Evolutionary conservation across 1,140 invertebrate species (phyloP).

Genomic region (Drosophila saltans): DNA sequence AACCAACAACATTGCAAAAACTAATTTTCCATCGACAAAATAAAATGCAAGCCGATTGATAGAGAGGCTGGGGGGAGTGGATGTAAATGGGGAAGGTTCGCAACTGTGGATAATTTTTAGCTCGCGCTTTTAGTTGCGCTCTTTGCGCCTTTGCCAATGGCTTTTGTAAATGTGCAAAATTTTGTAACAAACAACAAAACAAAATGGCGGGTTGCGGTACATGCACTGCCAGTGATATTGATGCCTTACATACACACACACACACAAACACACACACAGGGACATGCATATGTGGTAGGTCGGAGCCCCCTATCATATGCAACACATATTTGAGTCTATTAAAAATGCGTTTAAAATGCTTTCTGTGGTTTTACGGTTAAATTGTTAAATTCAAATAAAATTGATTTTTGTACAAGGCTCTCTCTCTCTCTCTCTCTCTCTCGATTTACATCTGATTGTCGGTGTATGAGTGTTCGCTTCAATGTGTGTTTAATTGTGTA

Average conservation of each 20-base stretch:
- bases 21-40: conserved; percentile 76
- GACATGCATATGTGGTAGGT: background rate
- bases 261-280: background rate
- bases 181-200: conserved; percentile 76
- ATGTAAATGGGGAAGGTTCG: background rate
- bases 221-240: conserved; percentile 40
- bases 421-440: background rate
- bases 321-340: conserved; percentile 83
- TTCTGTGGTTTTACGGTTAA: conserved; percentile 83
- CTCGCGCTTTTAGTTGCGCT: conserved; percentile 50
- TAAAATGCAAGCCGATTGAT: conserved; percentile 51
- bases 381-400: conserved; percentile 82
- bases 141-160: conserved; percentile 46
- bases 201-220: conserved; percentile 57
- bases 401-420: conserved; percentile 63
- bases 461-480: background rate
- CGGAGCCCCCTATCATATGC: conserved; percentile 66
- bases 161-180: conserved; percentile 76
- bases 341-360: conserved; percentile 83
- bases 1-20: conserved; percentile 50
- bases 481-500: background rate
- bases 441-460: background rate
- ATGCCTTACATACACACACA: conserved; percentile 19
- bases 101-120: conserved; percentile 47
- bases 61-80: background rate